Base-by-base conservation (phyloP, 2,113 vertebrate species). In the Heterotilapia buettikoferi region DNA sequence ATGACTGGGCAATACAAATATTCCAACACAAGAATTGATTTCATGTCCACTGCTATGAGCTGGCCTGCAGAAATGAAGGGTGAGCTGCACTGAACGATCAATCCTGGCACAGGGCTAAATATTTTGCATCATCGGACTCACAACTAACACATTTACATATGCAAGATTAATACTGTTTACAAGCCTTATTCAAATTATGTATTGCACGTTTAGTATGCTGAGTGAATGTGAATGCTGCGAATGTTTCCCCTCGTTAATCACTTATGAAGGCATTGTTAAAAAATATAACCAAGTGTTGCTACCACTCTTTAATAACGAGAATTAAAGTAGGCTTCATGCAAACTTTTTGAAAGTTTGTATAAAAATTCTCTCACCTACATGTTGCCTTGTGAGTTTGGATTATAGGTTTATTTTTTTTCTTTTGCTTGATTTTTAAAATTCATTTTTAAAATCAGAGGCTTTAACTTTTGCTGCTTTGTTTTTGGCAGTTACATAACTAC, bases 21-120 rank as follows among this genome's bases (percentile, higher is more conserved):
- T 85, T 50, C 56, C n/a, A 45, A 87, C 61, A 82, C 79, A 36
- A 3, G 43, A 40, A 93, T 94, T 53, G 88, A 94, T 93, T 90
- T 91, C 26, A 57, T 68, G 90, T 92, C 87, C 26, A 10, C 40
- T 16, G 57, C 83, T 56, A 38, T 40, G n/a, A 89, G 84, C 81
- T 14, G 80, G 79, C 79, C 86, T 9, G 52, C 83, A 84, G 80
- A 85, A 91, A 92, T 87, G 82, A 92, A 86, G 52, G 38, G 9
- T 4, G 56, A 73, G 24, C 47, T 7, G 61, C 59, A 88, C 47
- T 3, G 6, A 45, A 56, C 5, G 78, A 90, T 92, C 85, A 88
- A 91, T 90, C 45, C 56, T 12, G 84, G 84, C 53, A 33, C 56
- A 31, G 12, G 53, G 71, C 88, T 82, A 78, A 14, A 80, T 76